Evolutionary conservation across 2,888 invertebrate species (phyloP).

Genomic region (Mystacides longicornis): DNA sequence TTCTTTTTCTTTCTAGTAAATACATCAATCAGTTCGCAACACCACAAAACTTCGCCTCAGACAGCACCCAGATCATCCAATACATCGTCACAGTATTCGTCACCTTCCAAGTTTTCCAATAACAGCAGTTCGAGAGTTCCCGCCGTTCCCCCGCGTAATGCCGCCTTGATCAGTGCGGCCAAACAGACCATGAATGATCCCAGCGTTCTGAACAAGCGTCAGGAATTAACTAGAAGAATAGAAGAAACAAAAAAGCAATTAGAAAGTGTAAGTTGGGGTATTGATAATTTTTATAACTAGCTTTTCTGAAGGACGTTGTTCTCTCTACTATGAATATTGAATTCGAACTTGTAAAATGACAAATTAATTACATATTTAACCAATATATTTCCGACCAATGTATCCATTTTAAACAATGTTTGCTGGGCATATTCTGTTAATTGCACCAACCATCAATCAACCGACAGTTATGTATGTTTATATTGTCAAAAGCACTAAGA

Average conservation of each 20-base stretch:
- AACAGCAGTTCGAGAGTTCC: conserved; percentile 35
- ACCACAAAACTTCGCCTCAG: conserved; percentile 31
- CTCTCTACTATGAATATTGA: too few relatives aligned
- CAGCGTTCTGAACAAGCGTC: conserved; percentile 58
- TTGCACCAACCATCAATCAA: not conserved
- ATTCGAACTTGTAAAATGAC: too few relatives aligned
- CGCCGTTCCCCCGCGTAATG: conserved; percentile 40
- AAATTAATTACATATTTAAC: too few relatives aligned
- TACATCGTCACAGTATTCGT: conserved; percentile 28
- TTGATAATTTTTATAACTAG: too few relatives aligned
- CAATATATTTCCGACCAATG: too few relatives aligned
- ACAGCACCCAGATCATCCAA: not conserved
- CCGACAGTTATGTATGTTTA: too few relatives aligned
- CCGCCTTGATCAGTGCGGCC: conserved; percentile 48
- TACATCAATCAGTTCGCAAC: conserved; percentile 59
- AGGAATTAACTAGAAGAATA: conserved; percentile 74
- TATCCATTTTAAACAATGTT: too few relatives aligned
- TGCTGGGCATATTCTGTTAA: too few relatives aligned
- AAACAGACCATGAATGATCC: conserved; percentile 52
- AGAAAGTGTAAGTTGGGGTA: conserved; percentile 70
- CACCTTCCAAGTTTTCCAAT: conserved; percentile 5
- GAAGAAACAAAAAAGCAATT: conserved; percentile 79
- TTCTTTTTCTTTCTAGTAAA: conserved; percentile 35
- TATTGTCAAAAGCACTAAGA: too few relatives aligned
- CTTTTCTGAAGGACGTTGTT: too few relatives aligned